Conservation (phyloP, 2,113 vertebrate genomes). For the Mola mola region DNA sequence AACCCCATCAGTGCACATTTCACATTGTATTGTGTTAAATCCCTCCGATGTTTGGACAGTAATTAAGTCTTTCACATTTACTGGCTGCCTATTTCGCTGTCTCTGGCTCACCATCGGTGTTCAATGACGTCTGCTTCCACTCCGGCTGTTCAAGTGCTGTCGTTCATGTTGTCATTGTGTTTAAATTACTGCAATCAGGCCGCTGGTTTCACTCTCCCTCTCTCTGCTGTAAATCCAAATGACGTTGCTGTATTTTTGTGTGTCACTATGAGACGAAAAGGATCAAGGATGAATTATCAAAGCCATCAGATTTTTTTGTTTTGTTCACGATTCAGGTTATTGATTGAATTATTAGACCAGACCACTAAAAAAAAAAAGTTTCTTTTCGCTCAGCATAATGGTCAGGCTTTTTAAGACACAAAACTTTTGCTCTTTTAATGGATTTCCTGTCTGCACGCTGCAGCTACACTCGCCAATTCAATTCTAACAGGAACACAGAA, state of each 20-base stretch:
- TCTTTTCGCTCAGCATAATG: constrained; percentile 13
- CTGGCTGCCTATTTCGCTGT: too few species aligned
- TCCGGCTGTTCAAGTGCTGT: constrained; percentile 51
- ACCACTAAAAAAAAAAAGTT: constrained; percentile 24
- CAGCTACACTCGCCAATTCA: too few species aligned
- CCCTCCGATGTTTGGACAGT: too few species aligned
- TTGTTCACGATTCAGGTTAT: too few species aligned
- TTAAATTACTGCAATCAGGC: constrained; percentile 66
- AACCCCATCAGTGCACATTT: too few species aligned
- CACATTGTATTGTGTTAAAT: too few species aligned
- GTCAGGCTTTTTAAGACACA: not conserved
- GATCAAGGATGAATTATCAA: too few species aligned
- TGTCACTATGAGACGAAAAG: constrained; percentile 40
- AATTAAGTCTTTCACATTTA: too few species aligned
- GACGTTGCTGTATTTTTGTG: constrained; percentile 18
- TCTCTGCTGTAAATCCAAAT: constrained; percentile 4
- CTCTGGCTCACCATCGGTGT: constrained; percentile 5
- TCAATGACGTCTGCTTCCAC: constrained; percentile 65
- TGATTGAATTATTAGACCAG: constrained; percentile 43
- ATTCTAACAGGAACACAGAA: too few species aligned
- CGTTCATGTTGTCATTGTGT: constrained; percentile 61
- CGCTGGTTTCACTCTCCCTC: constrained; percentile 41
- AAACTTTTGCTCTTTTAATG: too few species aligned
- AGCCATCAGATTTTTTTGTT: too few species aligned
- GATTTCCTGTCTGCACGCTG: constrained; percentile 50